Percentiles rank a stretch among this genome's conserved stretches.
phyloP scores from a whole-genome alignment of 2,888 invertebrate species.

The Tipula unca region DNA sequence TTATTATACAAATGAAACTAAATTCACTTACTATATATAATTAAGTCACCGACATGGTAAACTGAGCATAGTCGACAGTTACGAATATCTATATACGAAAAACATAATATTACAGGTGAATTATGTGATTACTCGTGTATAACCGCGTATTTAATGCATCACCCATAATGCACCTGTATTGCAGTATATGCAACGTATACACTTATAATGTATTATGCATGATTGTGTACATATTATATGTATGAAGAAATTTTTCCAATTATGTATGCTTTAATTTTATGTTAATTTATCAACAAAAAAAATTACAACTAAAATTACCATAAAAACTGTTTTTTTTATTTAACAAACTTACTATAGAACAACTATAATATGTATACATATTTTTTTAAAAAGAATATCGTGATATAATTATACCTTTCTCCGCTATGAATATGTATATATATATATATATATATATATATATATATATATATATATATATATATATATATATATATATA shows the following conservation, averaged over 20 bases:
- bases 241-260: background rate
- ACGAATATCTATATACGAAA: background rate
- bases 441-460: too few species aligned
- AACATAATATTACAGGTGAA: background rate
- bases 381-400: background rate
- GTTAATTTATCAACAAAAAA: background rate
- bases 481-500: too few species aligned
- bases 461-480: too few species aligned
- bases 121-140: background rate
- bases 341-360: too few species aligned
- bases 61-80: background rate
- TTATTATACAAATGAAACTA: background rate
- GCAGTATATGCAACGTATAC: background rate
- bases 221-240: background rate
- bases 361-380: too few species aligned
- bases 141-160: background rate
- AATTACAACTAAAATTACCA: background rate
- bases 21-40: constrained; percentile 1
- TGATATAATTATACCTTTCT: background rate
- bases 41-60: constrained; percentile 14
- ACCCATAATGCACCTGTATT: background rate
- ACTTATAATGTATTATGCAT: background rate
- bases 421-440: too few species aligned
- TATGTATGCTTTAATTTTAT: background rate
- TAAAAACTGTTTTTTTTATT: background rate